phyloP scores from a whole-genome alignment of 92 coral and sea anemone species.

The Nematostella vectensis region DNA sequence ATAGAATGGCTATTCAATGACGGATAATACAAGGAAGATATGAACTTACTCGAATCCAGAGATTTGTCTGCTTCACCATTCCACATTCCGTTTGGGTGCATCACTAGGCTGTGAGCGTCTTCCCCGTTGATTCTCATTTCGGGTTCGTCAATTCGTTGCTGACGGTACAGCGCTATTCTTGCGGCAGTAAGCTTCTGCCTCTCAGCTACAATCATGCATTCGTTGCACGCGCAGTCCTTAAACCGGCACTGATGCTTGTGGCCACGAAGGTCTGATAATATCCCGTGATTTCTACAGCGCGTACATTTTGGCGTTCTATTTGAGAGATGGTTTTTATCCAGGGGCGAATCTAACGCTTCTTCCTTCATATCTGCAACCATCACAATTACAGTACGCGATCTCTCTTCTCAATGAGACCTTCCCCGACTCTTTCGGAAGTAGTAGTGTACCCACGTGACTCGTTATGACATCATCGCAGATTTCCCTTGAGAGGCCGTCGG shows the following conservation, averaged over 20 bases:
- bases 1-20: too few relatives aligned
- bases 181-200: conserved; percentile 91
- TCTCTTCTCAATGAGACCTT: neutral
- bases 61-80: conserved; percentile 8
- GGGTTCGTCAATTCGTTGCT: conserved; percentile 67
- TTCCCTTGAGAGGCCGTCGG: conserved; percentile 3
- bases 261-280: conserved; percentile 87
- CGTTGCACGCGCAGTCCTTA: conserved; percentile 75
- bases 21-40: neutral
- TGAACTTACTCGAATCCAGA: conserved; percentile 2
- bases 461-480: conserved; percentile 2
- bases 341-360: conserved; percentile 31
- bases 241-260: conserved; percentile 94
- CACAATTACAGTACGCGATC: conserved; percentile 11
- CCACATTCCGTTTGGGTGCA: conserved; percentile 26
- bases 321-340: conserved; percentile 33
- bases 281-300: conserved; percentile 89
- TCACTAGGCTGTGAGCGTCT: neutral
- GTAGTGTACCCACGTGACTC: conserved; percentile 5
- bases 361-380: conserved; percentile 60
- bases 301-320: conserved; percentile 87
- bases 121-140: conserved; percentile 42
- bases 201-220: conserved; percentile 84
- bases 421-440: neutral
- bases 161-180: conserved; percentile 82